Percentiles rank a stretch among this genome's conserved stretches.
phyloP scores from a whole-genome alignment of 2,113 vertebrate species.

The Platysternon megacephalum region DNA sequence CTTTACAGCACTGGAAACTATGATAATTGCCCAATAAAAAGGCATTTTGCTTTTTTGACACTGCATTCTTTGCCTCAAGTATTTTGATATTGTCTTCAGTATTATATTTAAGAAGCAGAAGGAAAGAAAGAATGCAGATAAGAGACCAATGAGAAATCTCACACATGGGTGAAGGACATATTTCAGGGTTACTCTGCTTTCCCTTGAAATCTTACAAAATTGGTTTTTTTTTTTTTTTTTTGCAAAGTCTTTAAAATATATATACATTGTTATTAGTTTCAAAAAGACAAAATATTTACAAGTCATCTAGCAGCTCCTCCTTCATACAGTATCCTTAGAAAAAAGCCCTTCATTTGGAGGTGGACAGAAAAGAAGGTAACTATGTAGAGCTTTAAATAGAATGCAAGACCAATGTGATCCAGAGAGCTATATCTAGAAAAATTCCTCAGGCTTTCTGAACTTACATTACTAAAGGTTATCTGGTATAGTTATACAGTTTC shows the following conservation, averaged over 20 bases:
- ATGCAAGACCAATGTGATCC: background rate
- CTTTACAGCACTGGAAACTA: background rate
- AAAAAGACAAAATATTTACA: background rate
- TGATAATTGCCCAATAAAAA: background rate
- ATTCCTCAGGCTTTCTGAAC: background rate
- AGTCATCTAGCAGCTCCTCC: background rate
- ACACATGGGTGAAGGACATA: rapidly evolving
- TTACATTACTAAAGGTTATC: background rate
- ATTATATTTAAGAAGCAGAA: constrained; percentile 14
- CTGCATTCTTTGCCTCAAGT: background rate
- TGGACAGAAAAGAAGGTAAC: background rate
- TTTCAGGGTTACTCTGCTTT: background rate
- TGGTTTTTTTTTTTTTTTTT: background rate
- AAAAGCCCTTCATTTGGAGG: background rate
- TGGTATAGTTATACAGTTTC: background rate
- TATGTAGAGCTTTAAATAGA: background rate
- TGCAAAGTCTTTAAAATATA: background rate
- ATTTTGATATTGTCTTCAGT: background rate
- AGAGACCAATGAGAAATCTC: background rate
- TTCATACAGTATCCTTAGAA: background rate
- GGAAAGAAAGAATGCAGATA: constrained; percentile 53
- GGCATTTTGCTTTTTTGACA: background rate
- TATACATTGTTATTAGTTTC: background rate
- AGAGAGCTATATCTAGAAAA: constrained; percentile 25
- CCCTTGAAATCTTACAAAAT: background rate